phyloP scores from a whole-genome alignment of 2,797 vertebrate species.

The Sebastes baramenuke region DNA sequence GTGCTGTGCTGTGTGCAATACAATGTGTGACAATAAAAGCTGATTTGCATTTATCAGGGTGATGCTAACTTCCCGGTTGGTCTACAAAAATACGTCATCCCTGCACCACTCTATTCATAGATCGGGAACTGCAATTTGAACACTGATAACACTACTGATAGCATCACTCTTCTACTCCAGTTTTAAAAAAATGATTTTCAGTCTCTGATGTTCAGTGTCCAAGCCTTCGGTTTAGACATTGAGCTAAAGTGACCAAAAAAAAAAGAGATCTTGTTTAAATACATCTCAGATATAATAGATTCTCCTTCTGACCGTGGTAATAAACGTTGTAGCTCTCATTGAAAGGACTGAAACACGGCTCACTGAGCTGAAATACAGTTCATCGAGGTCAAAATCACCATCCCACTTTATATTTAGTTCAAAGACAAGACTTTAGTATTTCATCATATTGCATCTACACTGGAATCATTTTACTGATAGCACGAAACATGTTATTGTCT shows the following conservation, averaged over 20 bases:
- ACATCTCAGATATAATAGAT: background rate
- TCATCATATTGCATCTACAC: background rate
- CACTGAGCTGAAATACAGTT: background rate
- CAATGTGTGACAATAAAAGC: no score
- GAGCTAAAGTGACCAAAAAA: background rate
- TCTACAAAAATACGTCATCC: background rate
- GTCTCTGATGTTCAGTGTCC: background rate
- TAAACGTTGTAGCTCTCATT: background rate
- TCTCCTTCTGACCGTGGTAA: constrained; percentile 11
- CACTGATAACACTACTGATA: background rate
- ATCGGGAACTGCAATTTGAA: background rate
- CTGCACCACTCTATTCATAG: constrained; percentile 7
- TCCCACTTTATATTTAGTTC: background rate
- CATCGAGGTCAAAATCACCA: background rate
- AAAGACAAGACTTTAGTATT: background rate
- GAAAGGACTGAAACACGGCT: background rate
- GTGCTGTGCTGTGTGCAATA: no score
- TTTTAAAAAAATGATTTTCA: background rate
- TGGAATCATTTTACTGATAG: background rate
- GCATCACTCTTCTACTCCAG: background rate
- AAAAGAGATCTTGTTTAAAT: constrained; percentile 4
- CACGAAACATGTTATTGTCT: background rate
- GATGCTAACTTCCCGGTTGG: background rate
- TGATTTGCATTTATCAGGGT: background rate
- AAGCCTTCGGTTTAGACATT: background rate